Evolutionary conservation across 2,888 invertebrate genomes (phyloP).

Genomic region (Encarsia formosa): DNA sequence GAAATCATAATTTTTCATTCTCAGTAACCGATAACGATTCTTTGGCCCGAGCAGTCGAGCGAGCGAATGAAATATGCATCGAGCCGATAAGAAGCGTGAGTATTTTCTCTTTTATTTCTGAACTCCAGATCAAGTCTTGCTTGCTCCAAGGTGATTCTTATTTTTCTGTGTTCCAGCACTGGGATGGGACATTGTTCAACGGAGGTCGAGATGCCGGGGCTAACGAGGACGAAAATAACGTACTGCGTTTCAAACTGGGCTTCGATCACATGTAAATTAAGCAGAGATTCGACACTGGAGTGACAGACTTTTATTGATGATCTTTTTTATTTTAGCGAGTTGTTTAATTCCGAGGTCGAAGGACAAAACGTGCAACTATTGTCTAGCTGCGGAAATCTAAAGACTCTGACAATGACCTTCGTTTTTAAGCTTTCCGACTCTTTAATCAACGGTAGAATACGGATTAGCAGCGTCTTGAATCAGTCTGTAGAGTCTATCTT

Average conservation of each 20-base stretch:
- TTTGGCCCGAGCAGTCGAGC: conserved; percentile 1
- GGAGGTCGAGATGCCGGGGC: background rate
- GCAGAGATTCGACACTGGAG: background rate
- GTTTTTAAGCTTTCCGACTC: conserved; percentile 10
- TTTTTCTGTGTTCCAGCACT: conserved; percentile 10
- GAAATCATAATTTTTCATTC: background rate
- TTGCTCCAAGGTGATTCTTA: background rate
- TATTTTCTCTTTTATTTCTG: too few relatives aligned
- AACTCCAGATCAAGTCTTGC: too few relatives aligned
- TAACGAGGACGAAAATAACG: background rate
- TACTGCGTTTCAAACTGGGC: conserved; percentile 18
- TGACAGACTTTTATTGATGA: background rate
- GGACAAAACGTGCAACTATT: conserved; percentile 2
- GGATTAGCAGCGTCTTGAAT: conserved; percentile 15
- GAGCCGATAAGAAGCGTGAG: conserved; percentile 16
- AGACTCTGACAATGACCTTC: conserved; percentile 14
- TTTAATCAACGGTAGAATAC: conserved; percentile 16
- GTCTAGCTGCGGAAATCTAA: conserved; percentile 7
- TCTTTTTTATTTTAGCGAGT: conserved; percentile 5
- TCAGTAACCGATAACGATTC: background rate
- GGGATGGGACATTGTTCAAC: conserved; percentile 12
- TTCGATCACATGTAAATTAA: conserved; percentile 15
- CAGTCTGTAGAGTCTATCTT: conserved; percentile 7
- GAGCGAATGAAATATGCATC: conserved; percentile 10
- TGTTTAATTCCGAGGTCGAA: conserved; percentile 6